These are phyloP conservation scores for Acronicta alni DNA, from an alignment of 2,888 invertebrate species.

Conservation along the genomic window DNA sequence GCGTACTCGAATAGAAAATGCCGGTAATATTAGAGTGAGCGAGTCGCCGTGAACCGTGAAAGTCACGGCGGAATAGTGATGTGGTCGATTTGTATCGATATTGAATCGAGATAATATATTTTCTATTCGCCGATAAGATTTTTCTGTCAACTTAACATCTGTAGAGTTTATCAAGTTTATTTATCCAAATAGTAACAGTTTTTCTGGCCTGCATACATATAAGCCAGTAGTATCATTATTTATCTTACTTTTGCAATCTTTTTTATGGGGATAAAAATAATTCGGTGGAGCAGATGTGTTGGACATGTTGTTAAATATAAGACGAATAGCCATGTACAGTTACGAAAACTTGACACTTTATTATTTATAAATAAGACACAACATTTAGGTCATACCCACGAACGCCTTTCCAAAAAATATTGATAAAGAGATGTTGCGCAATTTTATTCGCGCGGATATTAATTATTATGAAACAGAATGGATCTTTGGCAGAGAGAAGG, in stretches of 20 bases:
- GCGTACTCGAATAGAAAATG: conserved; percentile 65
- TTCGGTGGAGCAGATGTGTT: conserved; percentile 51
- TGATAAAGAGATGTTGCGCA: no score
- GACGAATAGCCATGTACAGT: conserved; percentile 38
- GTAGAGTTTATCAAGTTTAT: no score
- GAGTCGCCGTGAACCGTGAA: conserved; percentile 66
- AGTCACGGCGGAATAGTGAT: conserved; percentile 62
- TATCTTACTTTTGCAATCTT: conserved; percentile 44
- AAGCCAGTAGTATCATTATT: conserved; percentile 21
- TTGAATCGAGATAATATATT: conserved; percentile 5
- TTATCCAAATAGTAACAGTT: not conserved
- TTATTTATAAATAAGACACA: conserved; percentile 32
- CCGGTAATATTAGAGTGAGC: conserved; percentile 66
- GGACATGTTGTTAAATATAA: conserved; percentile 50
- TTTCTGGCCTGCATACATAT: not conserved
- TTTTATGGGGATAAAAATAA: conserved; percentile 41
- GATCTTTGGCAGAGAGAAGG: no score
- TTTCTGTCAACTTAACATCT: not conserved
- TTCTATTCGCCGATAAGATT: not conserved
- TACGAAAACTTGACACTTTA: conserved; percentile 39
- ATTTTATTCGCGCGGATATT: no score
- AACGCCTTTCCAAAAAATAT: no score
- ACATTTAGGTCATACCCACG: not conserved
- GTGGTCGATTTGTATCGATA: conserved; percentile 34
- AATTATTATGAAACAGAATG: no score